Evolutionary conservation across 2,113 vertebrate genomes (phyloP).

Genomic region (Morone chrysops): DNA sequence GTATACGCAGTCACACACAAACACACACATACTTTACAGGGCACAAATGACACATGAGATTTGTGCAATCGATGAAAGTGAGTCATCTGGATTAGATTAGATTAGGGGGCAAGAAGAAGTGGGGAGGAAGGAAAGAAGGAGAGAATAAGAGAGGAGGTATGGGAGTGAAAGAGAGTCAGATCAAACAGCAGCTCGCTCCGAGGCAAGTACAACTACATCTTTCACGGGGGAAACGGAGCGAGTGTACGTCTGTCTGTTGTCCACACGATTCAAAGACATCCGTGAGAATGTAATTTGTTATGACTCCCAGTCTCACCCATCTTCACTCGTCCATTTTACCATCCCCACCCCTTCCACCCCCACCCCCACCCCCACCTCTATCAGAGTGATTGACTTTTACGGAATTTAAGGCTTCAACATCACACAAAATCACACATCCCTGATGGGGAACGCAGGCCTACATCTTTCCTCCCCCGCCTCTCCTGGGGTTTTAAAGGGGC

Average conservation of each 20-base stretch:
- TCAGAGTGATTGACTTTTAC: conserved; percentile 60
- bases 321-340: conserved; percentile 17
- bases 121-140: conserved; percentile 5
- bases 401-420: conserved; percentile 59
- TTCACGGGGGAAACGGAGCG: conserved; percentile 7
- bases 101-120: conserved; percentile 45
- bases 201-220: conserved; percentile 36
- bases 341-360: neutral
- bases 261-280: conserved; percentile 31
- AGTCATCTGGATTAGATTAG: conserved; percentile 69
- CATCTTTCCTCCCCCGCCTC: conserved; percentile 1
- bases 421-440: conserved; percentile 51
- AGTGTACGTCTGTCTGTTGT: conserved; percentile 25
- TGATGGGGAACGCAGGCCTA: conserved; percentile 20
- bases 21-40: conserved; percentile 21
- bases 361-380: neutral
- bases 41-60: conserved; percentile 50
- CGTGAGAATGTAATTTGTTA: conserved; percentile 54
- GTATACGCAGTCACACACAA: conserved; percentile 10
- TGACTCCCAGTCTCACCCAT: conserved; percentile 52
- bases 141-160: neutral
- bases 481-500: conserved; percentile 1
- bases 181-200: conserved; percentile 23
- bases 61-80: conserved; percentile 66
- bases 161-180: conserved; percentile 1